Conservation (phyloP, 2,888 invertebrate species). For the Lasioglossum figueresi region DNA sequence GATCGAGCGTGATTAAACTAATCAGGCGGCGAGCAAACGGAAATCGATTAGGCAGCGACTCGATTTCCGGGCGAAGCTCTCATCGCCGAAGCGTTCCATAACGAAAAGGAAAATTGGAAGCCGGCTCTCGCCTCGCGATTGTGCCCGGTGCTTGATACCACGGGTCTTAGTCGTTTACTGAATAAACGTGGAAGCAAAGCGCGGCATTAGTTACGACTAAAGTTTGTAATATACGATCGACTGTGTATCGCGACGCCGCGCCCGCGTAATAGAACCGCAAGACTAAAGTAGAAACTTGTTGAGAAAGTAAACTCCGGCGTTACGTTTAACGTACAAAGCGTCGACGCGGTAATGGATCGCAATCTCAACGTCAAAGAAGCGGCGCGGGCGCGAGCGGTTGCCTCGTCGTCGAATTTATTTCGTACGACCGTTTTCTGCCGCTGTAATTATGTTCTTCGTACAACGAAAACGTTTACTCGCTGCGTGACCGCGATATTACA, state of each 20-base stretch:
- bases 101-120: constrained; percentile 53
- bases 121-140: constrained; percentile 45
- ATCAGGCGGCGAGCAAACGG: constrained; percentile 20
- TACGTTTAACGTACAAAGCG: constrained; percentile 50
- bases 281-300: constrained; percentile 67
- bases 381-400: too few relatives aligned
- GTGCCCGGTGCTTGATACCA: constrained; percentile 36
- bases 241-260: constrained; percentile 59
- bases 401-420: not conserved
- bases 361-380: constrained; percentile 47
- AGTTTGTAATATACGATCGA: constrained; percentile 71
- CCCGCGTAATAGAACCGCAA: constrained; percentile 66
- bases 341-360: constrained; percentile 34
- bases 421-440: not conserved
- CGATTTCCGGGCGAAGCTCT: not conserved
- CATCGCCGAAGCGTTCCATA: not conserved
- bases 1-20: constrained; percentile 36
- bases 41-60: constrained; percentile 24
- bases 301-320: constrained; percentile 59
- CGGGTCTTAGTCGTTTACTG: constrained; percentile 57
- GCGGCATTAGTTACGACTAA: constrained; percentile 68
- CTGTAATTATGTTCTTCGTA: not conserved
- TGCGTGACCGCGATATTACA: not conserved
- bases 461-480: not conserved
- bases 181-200: constrained; percentile 66